Evolutionary conservation across 2,797 vertebrate genomes (phyloP), one percentile per base, ranked within the genome.

Genomic region (Clarias pachynema): DNA sequence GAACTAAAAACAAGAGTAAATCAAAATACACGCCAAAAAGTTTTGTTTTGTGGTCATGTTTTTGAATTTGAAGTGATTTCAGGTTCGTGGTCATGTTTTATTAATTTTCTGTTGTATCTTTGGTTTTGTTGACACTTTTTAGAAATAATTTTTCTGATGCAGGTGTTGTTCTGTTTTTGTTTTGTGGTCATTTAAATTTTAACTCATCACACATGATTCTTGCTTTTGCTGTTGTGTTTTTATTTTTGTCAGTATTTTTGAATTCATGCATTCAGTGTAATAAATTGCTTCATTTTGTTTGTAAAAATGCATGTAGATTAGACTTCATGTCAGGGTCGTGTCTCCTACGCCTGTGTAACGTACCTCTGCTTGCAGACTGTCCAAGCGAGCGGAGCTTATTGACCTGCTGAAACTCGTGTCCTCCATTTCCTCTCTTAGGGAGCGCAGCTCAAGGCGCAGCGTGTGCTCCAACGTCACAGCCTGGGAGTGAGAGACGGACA

Each of bases 381-480:
- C 91, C 85, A 95, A 83, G 22, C 94, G 94, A 57, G 94, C 92
- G 57, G 90, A 91, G 91, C 92, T 94, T 90, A 96, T 94, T 62
- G 92, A 94, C 83, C 90, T 90, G 86, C 90, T 96, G 31, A 96
- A 95, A 77, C 93, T 93, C 0, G 93, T 93, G 20, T 96, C 95
- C 0, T 96, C 95, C 92, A 95, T 94, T 86, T 96, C 95, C 59
- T 96, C 95, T 88, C 89, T 93, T 49, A 96, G 87, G 80, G 92
- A 86, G 2, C 95, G 94, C 9, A 96, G 92, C 91, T 96, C 95
- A 1, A 92, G 94, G 84, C 95, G 94, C 83, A 96, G 81, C 70
- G 92, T 87, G 88, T 96, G 95, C 86, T 96, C 95, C 85, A 94
- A 84, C 16, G 94, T 92, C n/a, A 96, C 95, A 5, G 95, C 94